Evolutionary conservation across 1,140 invertebrate species (phyloP), one percentile per base, ranked within the genome.

Genomic region (Anthonomus grandis): DNA sequence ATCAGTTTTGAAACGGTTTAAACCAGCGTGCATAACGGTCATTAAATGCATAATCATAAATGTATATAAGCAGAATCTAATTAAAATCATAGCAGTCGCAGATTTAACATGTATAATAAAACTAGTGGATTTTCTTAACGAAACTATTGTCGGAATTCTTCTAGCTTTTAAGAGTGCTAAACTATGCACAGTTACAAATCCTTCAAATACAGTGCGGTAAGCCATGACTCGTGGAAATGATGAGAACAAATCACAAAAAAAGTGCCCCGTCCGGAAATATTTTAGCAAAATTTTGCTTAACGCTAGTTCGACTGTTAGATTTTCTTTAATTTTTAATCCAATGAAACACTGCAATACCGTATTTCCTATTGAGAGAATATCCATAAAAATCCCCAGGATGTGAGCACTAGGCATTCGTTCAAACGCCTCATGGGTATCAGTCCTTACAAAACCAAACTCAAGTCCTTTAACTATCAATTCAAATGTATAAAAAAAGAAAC

Each of bases 321-420:
- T 13, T 8, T 24, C 4, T 13, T 38, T 19, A 19, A 23, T 37
- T 38, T 18, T 9, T 31, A 41, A 63, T 12, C 61, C 61, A 27
- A 54, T 59, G 18, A 50, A 51, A 34, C 59, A 63, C 17, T 56
- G 45, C 3, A 59, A 41, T 10, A 50, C 2, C 13, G 59, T 27
- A 22, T 59, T 54, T 2, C 45, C 4, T 12, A 39, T 12, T 1
- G 47, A 46, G 4, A 59, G 5, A 21, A 51, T 4, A 38, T 63
- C 61, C 4, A 59, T 6, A 8, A 50, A 17, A 13, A 44, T 13
- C 0, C 21, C 1, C 13, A 13, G 13, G 12, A 31, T 23, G 5
- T 25, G 3, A 17, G 17, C n/a, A 6, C 13, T 24, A 9, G 0
- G 9, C 12, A 34, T 4, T 2, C 22, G 17, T 15, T 27, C 4